Conservation (phyloP, 2,888 invertebrate genomes). For the Leucophenga montana region DNA sequence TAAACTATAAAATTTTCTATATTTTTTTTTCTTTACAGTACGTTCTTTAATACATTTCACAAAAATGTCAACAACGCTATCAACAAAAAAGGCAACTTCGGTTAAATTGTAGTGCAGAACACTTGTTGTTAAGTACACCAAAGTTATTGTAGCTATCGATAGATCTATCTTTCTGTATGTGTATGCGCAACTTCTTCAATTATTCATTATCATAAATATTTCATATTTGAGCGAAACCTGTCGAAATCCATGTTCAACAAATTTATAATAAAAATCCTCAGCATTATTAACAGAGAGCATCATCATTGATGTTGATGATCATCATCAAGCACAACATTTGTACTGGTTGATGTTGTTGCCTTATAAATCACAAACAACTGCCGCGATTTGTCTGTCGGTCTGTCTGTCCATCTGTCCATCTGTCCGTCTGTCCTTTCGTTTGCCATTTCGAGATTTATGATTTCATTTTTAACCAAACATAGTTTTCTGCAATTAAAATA, state of each 20-base stretch:
- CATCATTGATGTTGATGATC: constrained; percentile 4
- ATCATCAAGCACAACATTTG: neutral
- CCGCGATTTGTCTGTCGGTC: neutral
- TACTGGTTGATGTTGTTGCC: neutral
- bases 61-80: neutral
- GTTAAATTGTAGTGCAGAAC: too few species aligned
- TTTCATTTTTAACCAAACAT: constrained; percentile 40
- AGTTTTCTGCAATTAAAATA: constrained; percentile 56
- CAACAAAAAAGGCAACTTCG: too few species aligned
- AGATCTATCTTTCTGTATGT: neutral
- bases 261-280: constrained; percentile 42
- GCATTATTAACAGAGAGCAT: neutral
- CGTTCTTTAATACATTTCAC: too few species aligned
- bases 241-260: constrained; percentile 44
- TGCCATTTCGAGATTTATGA: constrained; percentile 40
- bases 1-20: too few species aligned
- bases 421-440: neutral
- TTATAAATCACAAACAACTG: constrained; percentile 28
- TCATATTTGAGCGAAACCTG: constrained; percentile 38
- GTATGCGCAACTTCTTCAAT: neutral
- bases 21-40: too few species aligned
- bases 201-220: constrained; percentile 25
- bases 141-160: neutral
- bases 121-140: too few species aligned
- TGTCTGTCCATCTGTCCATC: too few species aligned